Percentiles rank a stretch among this genome's conserved stretches.
Conservation (phyloP, 2,888 invertebrate genomes). For the Synergus laeviventris region DNA sequence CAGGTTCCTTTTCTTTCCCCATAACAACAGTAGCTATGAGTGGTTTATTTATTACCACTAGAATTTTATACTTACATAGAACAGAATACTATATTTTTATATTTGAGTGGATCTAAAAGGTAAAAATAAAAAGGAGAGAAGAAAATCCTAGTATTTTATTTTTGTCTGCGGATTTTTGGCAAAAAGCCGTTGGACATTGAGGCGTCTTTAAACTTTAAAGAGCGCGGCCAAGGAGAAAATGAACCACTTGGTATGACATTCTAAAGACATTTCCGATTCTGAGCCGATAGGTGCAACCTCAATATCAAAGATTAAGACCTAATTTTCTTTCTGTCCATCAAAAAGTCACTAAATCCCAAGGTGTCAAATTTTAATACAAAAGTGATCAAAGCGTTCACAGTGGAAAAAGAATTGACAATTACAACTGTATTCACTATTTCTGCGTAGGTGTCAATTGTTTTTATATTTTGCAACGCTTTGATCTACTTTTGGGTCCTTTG, state of each 20-base stretch:
- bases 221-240: background rate
- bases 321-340: background rate
- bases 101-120: background rate
- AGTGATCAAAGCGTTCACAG: too few relatives aligned
- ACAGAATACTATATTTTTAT: background rate
- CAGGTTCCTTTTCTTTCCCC: constrained; percentile 3
- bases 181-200: constrained; percentile 28
- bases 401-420: too few relatives aligned
- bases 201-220: constrained; percentile 30
- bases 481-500: too few relatives aligned
- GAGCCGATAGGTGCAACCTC: background rate
- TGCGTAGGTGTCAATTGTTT: too few relatives aligned
- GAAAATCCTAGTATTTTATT: constrained; percentile 10
- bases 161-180: constrained; percentile 22
- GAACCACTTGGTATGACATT: background rate
- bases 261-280: background rate
- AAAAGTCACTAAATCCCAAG: background rate
- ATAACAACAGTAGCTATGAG: background rate
- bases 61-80: background rate
- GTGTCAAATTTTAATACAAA: too few relatives aligned
- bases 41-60: background rate
- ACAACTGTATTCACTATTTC: too few relatives aligned
- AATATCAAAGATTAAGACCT: background rate
- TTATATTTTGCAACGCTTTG: too few relatives aligned
- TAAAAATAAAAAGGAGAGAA: background rate